Percentiles rank a stretch among this genome's conserved stretches.
These are phyloP conservation scores for Rhagonycha lutea DNA, from an alignment of 2,888 invertebrate species.

Conservation along the genomic window DNA sequence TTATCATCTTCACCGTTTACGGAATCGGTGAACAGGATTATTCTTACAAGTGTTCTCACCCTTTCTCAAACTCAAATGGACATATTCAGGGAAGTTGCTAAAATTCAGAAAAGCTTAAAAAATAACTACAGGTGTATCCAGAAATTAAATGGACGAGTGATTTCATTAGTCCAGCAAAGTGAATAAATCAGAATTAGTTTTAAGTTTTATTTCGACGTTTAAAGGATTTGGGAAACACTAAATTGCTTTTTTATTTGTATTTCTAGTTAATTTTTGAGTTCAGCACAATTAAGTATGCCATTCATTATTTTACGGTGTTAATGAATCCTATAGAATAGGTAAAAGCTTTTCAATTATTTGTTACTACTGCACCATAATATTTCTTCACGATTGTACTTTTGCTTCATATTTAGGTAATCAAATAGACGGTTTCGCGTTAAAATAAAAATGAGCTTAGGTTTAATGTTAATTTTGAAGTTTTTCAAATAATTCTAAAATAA, in stretches of 20 bases:
- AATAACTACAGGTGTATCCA: conserved; percentile 6
- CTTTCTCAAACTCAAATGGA: neutral
- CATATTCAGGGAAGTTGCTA: neutral
- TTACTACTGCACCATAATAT: too few relatives aligned
- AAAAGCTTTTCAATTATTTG: too few relatives aligned
- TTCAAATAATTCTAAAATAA: too few relatives aligned
- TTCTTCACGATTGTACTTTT: too few relatives aligned
- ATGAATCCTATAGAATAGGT: too few relatives aligned
- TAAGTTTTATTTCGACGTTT: too few relatives aligned
- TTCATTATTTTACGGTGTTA: neutral
- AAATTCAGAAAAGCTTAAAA: neutral
- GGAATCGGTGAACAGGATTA: conserved; percentile 3
- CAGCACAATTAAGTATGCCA: neutral
- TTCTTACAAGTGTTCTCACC: neutral
- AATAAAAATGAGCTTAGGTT: too few relatives aligned
- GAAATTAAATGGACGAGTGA: neutral
- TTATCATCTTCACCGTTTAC: conserved; percentile 4
- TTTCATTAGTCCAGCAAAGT: neutral
- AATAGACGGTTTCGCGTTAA: too few relatives aligned
- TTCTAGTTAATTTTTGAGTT: neutral
- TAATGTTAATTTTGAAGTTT: too few relatives aligned
- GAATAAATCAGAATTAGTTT: neutral
- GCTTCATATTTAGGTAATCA: too few relatives aligned
- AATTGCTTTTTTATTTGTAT: neutral
- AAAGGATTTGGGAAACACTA: neutral